Base-by-base conservation (phyloP, 2,797 vertebrate genomes). In the Tauraco hartlaubi region DNA sequence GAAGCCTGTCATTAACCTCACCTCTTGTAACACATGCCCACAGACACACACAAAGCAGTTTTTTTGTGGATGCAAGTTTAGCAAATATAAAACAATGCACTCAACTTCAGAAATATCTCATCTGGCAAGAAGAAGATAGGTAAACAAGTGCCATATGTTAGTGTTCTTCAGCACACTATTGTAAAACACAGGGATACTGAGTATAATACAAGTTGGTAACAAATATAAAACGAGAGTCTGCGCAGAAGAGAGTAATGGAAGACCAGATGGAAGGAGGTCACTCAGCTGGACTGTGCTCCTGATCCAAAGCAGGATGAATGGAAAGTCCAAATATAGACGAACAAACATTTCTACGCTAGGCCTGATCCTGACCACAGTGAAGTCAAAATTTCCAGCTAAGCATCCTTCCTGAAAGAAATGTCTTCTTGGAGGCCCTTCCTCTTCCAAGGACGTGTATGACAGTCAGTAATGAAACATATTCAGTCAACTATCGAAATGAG, bases 21-120 rank as follows among this genome's bases (percentile, higher is more conserved):
- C 3, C 11, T 33, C 44, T 71, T 68, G 12, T 49, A 76, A 46
- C 7, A 17, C 4, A 7, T 0, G 0, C 1, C 5, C 8, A 7
- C 9, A 49, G 15, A 56, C 15, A 75, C 37, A 46, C 4, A 48
- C 4, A 46, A 9, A 63, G 4, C 28, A 58, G 16, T 56, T 2
- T n/a, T 58, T 66, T 29, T 3, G 1, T 62, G 28, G 26, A 21
- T 31, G 4, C n/a, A 61, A 67, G 15, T 67, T 90, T 56, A 84
- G 14, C 26, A 88, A 79, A 43, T 31, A 49, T 16, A 31, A 90
- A 94, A 16, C 37, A 85, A 52, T 5, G 6, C 28, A 44, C 4
- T 81, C 21, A 54, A 44, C 26, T 77, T 84, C 54, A 82, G 78
- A 85, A 87, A 83, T 6, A 7, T 26, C 15, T 80, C 21, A 48